Base-by-base conservation (phyloP, 1,140 invertebrate species). In the Leptinotarsa lineolata region DNA sequence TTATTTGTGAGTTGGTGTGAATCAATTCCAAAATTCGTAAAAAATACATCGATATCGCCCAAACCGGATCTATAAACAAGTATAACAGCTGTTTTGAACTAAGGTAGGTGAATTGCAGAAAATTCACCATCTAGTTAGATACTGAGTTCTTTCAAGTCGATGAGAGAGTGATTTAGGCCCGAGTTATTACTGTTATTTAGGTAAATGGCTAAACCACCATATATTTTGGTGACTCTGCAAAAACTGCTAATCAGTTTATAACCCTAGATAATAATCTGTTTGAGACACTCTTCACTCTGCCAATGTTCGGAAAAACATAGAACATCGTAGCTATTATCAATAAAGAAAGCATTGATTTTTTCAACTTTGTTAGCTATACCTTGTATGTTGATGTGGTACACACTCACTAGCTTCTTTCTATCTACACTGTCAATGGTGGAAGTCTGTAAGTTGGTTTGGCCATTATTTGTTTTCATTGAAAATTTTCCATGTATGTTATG, bases 171-270 rank as follows among this genome's bases (percentile, higher is more conserved):
- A 18, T 61, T 61, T 20, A 61, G 22, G 5, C 12, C 18, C 60
- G 60, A 61, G 13, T 15, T 12, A 61, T 61, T 20, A 21, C 18
- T 21, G 60, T 61, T 61, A 61, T 21, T 61, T 18, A 61, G 60
- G 60, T 61, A 61, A 20, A 61, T 61, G 60, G 60, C 60, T 61
- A 61, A 61, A 16, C 60, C 60, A 61, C 60, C 12, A 61, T 61
- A 16, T 61, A 61, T 61, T 4, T 61, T 61, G 12, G 12, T 21
- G n/a, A n/a, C 0, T 16, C 60, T 21, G 12, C 60, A 61, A 18
- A 20, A 61, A 61, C 24, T 24, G 22, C 18, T 12, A 22, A 21
- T 22, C 18, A 20, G 18, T 61, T 61, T 61, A 22, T 61, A 58
- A 18, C 54, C 54, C 18, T 61, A 3, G 18, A n/a, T 61, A 61